phyloP scores from a whole-genome alignment of 2,888 invertebrate species.

The Metellina segmentata region DNA sequence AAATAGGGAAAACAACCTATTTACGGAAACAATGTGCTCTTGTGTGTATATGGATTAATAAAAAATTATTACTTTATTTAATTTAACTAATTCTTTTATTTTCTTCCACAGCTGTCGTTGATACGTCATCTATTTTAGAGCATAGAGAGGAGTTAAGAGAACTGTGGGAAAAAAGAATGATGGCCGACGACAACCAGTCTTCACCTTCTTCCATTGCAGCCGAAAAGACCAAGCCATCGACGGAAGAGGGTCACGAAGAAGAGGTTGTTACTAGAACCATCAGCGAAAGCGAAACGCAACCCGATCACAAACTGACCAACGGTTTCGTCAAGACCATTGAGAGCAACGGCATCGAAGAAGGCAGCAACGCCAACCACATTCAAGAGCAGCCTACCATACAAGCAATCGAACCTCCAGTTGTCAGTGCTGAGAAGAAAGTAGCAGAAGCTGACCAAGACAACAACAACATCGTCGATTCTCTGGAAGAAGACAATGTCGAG shows the following conservation, averaged over 20 bases:
- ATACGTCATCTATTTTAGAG: slow-evolving; percentile 74
- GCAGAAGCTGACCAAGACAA: slow-evolving; percentile 39
- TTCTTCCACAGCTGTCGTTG: slow-evolving; percentile 66
- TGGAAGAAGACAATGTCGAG: slow-evolving; percentile 55
- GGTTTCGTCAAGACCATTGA: slow-evolving; percentile 36
- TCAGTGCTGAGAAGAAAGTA: too few species aligned
- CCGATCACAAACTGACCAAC: slow-evolving; percentile 42
- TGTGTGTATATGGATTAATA: too few species aligned
- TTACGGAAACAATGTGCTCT: too few species aligned
- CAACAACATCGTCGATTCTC: slow-evolving; percentile 64
- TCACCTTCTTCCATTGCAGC: slow-evolving; percentile 62
- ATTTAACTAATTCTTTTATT: not conserved
- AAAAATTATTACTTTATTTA: too few species aligned
- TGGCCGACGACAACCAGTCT: slow-evolving; percentile 75
- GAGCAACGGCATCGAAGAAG: not conserved
- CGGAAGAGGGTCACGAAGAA: slow-evolving; percentile 66
- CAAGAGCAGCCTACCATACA: slow-evolving; percentile 28
- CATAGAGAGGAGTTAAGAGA: slow-evolving; percentile 75
- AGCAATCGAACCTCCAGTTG: not conserved
- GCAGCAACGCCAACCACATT: slow-evolving; percentile 26
- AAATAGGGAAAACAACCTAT: too few species aligned
- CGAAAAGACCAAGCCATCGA: slow-evolving; percentile 16
- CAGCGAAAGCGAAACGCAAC: slow-evolving; percentile 59
- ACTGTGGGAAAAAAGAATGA: slow-evolving; percentile 76
- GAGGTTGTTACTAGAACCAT: slow-evolving; percentile 23